Conservation (phyloP, 1,140 invertebrate genomes). For the Nasonia giraulti region DNA sequence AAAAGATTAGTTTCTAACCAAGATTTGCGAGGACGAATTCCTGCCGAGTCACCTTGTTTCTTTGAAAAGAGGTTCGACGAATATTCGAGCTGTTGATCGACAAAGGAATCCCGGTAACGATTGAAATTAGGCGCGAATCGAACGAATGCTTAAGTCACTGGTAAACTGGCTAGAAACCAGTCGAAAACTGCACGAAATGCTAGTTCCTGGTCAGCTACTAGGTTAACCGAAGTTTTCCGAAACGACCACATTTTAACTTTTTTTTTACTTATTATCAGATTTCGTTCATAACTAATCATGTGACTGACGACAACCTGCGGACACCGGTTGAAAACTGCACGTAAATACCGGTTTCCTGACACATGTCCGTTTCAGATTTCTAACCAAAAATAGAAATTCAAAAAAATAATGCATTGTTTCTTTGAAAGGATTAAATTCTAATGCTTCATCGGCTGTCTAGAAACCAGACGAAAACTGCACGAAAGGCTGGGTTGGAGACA, state of each 20-base stretch:
- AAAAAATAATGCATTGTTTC: not conserved
- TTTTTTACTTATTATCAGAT: not conserved
- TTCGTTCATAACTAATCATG: not conserved
- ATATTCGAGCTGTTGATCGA: not conserved
- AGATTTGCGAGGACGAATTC: slow-evolving; percentile 23
- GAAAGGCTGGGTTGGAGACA: slow-evolving; percentile 16
- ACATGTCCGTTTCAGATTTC: too few species aligned
- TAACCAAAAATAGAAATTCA: not conserved
- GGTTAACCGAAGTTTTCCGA: not conserved
- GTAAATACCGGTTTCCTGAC: too few species aligned
- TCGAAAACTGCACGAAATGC: slow-evolving; percentile 36
- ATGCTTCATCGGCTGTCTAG: slow-evolving; percentile 2
- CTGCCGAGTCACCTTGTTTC: not conserved
- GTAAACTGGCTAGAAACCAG: slow-evolving; percentile 14
- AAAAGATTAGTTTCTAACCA: slow-evolving; percentile 35
- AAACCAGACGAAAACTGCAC: slow-evolving; percentile 35
- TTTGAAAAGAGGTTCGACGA: not conserved
- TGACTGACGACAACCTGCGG: too few species aligned
- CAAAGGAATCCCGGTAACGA: not conserved
- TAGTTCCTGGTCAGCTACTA: slow-evolving; percentile 1
- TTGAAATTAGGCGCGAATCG: not conserved
- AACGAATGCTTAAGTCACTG: not conserved
- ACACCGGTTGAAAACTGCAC: too few species aligned
- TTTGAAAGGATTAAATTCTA: not conserved
- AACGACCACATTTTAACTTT: not conserved